Evolutionary conservation across 2,888 invertebrate genomes (phyloP), one percentile per base, ranked within the genome.

Genomic region (Leucophenga maculata): DNA sequence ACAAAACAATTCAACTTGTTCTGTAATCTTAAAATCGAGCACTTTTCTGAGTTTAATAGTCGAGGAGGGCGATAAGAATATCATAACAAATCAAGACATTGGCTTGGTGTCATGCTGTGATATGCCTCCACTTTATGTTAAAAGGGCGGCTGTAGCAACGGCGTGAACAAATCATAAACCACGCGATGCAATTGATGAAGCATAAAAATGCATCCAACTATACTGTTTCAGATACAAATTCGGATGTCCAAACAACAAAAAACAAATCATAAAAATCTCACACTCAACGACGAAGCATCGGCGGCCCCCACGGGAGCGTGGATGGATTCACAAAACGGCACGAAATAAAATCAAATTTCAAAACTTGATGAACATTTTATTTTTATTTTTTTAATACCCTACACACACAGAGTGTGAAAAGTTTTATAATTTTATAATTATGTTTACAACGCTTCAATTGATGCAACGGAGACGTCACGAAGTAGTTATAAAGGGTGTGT

Each of bases 341-440:
- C 14, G 22, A 20, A 14, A 20, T n/a, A 46, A 60, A 64, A 39
- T 48, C 22, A 39, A 39, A 59, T 59, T 59, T 59, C 16, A 59
- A 57, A 62, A 48, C 62, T 22, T 32, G 48, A 22, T 48, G 26
- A 48, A 16, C 26, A 26, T 44, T 60, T 31, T 60, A 32, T n/a
- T 22, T 73, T 26, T 72, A 52, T 70, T 69, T 52, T 20, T 59
- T 26, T 26, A 4, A 3, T 3, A 26, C 26, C 2, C 26, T 26
- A 2, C 4, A 2, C 26, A 26, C 26, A 26, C 26, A 26, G 4
- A 26, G 4, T 26, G 26, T 26, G 26, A 3, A 4, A 3, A 26
- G 16, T 69, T 67, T 64, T 50, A 55, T 67, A 60, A 22, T 62
- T 68, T 55, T 22, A n/a, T 31, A 26, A 59, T 20, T 9, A 13